Conservation (phyloP, 2,113 vertebrate species). For the Eulacestoma nigropectus region DNA sequence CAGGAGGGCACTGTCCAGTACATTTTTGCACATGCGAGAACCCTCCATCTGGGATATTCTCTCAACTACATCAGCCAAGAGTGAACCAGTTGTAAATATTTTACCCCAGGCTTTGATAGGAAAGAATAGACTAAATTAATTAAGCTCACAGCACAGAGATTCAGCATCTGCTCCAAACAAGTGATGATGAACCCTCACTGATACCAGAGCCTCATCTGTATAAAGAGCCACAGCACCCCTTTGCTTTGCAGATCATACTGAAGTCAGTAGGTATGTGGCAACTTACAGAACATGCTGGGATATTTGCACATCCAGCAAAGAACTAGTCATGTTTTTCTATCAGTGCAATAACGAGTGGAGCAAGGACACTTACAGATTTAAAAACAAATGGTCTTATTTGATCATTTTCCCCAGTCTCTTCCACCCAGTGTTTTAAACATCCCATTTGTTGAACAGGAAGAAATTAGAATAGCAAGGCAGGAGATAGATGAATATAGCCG, state of each 20-base stretch:
- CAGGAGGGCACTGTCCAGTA: neutral
- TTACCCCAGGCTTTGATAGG: neutral
- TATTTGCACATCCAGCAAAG: neutral
- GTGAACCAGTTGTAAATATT: neutral
- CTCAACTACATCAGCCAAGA: neutral
- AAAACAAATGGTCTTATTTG: neutral
- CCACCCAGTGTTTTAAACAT: neutral
- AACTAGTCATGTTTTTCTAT: neutral
- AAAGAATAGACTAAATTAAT: conserved; percentile 27
- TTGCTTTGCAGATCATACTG: neutral
- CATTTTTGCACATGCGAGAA: neutral
- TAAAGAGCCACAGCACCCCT: neutral
- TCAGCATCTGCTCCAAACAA: conserved; percentile 21
- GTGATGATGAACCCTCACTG: neutral
- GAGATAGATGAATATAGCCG: neutral
- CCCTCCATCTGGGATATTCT: neutral
- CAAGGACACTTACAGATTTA: neutral
- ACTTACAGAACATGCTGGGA: neutral
- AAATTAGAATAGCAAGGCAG: neutral
- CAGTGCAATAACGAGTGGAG: neutral
- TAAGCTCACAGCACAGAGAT: neutral
- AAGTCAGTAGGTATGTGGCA: neutral
- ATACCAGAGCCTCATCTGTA: neutral
- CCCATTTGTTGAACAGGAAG: neutral
- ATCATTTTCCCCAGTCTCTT: neutral